Percentiles rank a stretch among this genome's conserved stretches.
phyloP scores from a whole-genome alignment of 2,797 vertebrate genomes.

The Zalophus californianus region DNA sequence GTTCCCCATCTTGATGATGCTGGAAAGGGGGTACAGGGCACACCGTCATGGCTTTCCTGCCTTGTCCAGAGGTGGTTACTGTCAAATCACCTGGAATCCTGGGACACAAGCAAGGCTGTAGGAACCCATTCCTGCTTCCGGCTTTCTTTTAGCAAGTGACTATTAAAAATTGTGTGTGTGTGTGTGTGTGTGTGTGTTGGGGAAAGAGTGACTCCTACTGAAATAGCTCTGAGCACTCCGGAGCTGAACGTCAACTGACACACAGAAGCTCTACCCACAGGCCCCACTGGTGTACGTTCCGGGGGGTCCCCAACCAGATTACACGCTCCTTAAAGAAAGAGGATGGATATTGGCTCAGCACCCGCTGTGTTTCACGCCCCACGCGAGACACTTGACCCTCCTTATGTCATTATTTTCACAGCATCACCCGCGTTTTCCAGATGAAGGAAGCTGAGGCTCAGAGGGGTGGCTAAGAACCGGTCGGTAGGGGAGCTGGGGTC shows the following conservation, averaged over 20 bases:
- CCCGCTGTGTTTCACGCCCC: background rate
- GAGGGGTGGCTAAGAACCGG: too few relatives aligned
- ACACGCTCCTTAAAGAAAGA: background rate
- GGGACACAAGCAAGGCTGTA: background rate
- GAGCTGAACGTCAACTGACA: fast-evolving
- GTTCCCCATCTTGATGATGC: too few relatives aligned
- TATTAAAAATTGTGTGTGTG: background rate
- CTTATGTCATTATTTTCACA: fast-evolving
- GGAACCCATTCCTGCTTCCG: background rate
- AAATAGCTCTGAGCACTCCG: background rate
- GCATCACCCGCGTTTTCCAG: background rate
- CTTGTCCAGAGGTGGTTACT: background rate
- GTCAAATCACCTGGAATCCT: background rate
- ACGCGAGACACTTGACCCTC: fast-evolving
- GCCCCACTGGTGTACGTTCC: background rate
- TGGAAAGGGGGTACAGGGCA: background rate
- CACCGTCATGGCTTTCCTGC: too few relatives aligned
- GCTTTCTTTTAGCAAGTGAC: background rate
- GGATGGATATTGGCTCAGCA: fast-evolving
- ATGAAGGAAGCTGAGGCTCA: background rate
- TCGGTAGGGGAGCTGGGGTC: background rate
- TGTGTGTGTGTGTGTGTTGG: background rate
- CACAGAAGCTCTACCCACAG: fast-evolving
- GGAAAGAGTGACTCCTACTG: background rate
- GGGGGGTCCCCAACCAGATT: fast-evolving